Conservation (phyloP, 1,140 invertebrate genomes). For the Hyphantria cunea region DNA sequence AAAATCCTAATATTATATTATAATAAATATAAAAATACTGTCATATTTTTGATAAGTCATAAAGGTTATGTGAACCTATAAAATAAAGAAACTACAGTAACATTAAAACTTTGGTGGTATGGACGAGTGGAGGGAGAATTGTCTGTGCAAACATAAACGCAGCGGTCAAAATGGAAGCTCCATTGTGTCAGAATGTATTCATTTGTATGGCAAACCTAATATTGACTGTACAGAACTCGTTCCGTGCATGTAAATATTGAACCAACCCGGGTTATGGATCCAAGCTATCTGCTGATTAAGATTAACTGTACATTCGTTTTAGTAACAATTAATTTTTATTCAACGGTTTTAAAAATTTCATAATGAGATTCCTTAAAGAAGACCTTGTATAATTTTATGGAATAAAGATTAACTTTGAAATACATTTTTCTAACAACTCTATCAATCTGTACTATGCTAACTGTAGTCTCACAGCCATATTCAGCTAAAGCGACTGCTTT, state of each 20-base stretch:
- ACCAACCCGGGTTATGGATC: slow-evolving; percentile 32
- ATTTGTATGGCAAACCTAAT: slow-evolving; percentile 76
- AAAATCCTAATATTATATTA: too few species aligned
- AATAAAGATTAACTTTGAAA: too few species aligned
- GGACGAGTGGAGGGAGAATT: slow-evolving; percentile 65
- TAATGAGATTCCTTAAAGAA: too few species aligned
- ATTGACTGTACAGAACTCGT: slow-evolving; percentile 74
- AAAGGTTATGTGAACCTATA: slow-evolving; percentile 32
- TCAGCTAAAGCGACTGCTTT: too few species aligned
- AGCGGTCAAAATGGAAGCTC: slow-evolving; percentile 76
- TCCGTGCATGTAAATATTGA: slow-evolving; percentile 64
- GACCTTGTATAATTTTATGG: too few species aligned
- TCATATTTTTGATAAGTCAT: too few species aligned
- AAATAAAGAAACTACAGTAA: slow-evolving; percentile 50
- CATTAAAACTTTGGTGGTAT: slow-evolving; percentile 63
- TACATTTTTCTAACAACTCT: too few species aligned
- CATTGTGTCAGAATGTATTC: slow-evolving; percentile 79
- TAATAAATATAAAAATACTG: too few species aligned
- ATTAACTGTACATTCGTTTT: slow-evolving; percentile 9
- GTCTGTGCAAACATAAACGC: slow-evolving; percentile 63
- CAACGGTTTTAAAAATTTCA: too few species aligned
- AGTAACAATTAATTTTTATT: too few species aligned
- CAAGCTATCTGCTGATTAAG: slow-evolving; percentile 49
- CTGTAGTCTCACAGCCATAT: too few species aligned
- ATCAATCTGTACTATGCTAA: too few species aligned